Conservation (phyloP, 2,113 vertebrate species). For the Ranitomeya imitator region DNA sequence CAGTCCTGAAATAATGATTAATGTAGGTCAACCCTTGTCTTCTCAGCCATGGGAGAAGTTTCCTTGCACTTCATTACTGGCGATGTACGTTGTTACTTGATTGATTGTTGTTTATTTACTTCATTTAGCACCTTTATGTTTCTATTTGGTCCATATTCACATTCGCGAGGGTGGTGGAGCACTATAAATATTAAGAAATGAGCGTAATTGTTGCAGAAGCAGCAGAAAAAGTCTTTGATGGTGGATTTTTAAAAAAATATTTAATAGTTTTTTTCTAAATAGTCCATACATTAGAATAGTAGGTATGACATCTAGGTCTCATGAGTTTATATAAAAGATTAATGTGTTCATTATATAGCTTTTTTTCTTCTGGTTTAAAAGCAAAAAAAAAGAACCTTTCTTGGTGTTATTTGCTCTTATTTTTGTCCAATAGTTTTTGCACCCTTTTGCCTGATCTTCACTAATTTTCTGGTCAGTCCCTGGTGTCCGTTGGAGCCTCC, state of each 20-base stretch:
- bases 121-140: conserved; percentile 14
- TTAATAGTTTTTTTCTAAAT: not conserved
- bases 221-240: not conserved
- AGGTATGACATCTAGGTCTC: not conserved
- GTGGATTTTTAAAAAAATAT: not conserved
- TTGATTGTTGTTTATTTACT: conserved; percentile 41
- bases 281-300: not conserved
- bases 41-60: conserved; percentile 34
- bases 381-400: too few species aligned
- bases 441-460: too few species aligned
- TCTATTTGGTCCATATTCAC: not conserved
- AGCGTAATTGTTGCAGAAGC: not conserved
- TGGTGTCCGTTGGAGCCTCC: too few species aligned
- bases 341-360: too few species aligned
- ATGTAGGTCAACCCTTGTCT: conserved; percentile 45
- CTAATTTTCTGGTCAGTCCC: too few species aligned
- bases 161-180: not conserved
- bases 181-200: not conserved
- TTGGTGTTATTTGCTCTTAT: too few species aligned
- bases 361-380: too few species aligned
- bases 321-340: too few species aligned
- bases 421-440: too few species aligned
- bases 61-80: conserved; percentile 7
- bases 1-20: conserved; percentile 47
- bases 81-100: conserved; percentile 27